phyloP scores from a whole-genome alignment of 1,140 invertebrate species.

The Cardiocondyla obscurior region DNA sequence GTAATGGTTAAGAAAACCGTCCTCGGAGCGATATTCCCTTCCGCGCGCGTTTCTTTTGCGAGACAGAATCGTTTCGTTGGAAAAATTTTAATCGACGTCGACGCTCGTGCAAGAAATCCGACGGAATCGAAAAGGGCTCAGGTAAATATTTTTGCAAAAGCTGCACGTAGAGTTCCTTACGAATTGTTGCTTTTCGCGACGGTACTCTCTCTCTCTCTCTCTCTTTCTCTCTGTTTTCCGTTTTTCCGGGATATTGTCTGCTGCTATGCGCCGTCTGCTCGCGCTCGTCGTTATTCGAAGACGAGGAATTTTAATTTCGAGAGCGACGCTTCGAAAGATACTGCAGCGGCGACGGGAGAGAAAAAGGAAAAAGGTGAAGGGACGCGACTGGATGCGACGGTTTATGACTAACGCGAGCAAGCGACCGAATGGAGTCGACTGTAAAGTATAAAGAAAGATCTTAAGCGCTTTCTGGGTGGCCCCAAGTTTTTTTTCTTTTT shows the following conservation, averaged over 20 bases:
- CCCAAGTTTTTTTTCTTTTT: conserved; percentile 63
- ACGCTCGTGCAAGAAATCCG: conserved; percentile 15
- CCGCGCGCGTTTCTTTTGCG: not conserved
- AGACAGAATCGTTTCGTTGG: conserved; percentile 3
- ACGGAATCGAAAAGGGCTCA: conserved; percentile 6
- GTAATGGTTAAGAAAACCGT: conserved; percentile 23
- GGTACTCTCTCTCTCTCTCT: not conserved
- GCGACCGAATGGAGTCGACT: conserved; percentile 60
- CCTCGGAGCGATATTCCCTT: not conserved
- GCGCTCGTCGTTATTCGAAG: conserved; percentile 24
- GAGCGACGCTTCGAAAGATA: not conserved
- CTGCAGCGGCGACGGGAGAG: not conserved
- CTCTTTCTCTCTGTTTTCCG: not conserved
- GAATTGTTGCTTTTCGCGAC: conserved; percentile 10
- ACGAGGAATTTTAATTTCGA: conserved; percentile 48
- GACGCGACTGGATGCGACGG: conserved; percentile 27
- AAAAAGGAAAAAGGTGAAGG: not conserved
- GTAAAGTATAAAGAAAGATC: conserved; percentile 67
- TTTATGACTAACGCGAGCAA: conserved; percentile 64
- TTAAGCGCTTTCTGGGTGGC: conserved; percentile 66
- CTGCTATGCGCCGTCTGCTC: conserved; percentile 3
- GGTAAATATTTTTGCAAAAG: conserved; percentile 40
- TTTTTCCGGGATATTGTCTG: conserved; percentile 14
- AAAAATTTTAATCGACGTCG: conserved; percentile 30
- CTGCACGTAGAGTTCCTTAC: conserved; percentile 1